These are phyloP conservation scores for Schlechtendalia chinensis DNA, from an alignment of 1,140 invertebrate genomes.

Conservation along the genomic window DNA sequence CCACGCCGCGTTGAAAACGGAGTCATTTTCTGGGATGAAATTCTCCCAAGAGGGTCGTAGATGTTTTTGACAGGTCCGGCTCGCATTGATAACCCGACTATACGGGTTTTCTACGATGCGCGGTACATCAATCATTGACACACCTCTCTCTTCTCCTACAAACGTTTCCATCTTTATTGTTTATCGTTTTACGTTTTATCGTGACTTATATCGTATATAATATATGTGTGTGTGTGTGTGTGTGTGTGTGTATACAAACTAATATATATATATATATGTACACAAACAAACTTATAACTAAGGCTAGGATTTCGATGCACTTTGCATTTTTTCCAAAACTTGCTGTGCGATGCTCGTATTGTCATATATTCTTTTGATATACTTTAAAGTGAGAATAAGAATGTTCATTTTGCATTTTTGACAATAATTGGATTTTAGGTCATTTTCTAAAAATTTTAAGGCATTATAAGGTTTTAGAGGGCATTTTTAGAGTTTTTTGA, in stretches of 20 bases:
- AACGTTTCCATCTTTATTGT: constrained; percentile 14
- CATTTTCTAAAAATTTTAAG: too few relatives aligned
- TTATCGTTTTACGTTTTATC: constrained; percentile 1
- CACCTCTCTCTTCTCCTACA: not conserved
- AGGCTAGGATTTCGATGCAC: too few relatives aligned
- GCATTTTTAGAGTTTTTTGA: too few relatives aligned
- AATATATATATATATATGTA: not conserved
- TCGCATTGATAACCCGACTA: constrained; percentile 19
- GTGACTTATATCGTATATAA: not conserved
- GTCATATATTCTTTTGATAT: too few relatives aligned
- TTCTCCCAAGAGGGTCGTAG: constrained; percentile 18
- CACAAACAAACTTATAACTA: not conserved
- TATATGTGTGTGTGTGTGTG: too few relatives aligned
- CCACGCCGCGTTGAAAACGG: not conserved
- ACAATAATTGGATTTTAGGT: too few relatives aligned
- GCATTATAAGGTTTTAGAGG: too few relatives aligned
- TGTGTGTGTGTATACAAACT: too few relatives aligned
- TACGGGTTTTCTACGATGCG: not conserved
- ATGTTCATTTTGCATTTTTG: too few relatives aligned
- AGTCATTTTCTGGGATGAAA: constrained; percentile 27
- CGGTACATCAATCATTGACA: constrained; percentile 18
- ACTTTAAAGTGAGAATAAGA: too few relatives aligned
- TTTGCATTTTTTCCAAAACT: too few relatives aligned
- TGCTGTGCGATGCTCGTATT: too few relatives aligned
- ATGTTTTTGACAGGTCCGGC: constrained; percentile 44